Conservation (phyloP, 2,888 invertebrate species). For the Drosophila suboccidentalis region DNA sequence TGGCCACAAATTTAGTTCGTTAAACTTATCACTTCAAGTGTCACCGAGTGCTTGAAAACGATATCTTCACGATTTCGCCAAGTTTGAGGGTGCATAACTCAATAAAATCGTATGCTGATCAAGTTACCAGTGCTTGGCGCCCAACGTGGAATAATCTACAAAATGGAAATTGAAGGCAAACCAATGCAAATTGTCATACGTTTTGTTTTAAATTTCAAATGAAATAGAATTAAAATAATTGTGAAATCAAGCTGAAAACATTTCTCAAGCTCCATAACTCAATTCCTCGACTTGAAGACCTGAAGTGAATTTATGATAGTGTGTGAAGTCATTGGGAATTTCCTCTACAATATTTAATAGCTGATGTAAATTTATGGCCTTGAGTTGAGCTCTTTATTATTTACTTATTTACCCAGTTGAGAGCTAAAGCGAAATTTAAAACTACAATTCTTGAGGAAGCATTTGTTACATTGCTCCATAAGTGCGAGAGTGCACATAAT, state of each 20-base stretch:
- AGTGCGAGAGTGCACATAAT: conserved; percentile 47
- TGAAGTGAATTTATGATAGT: conserved; percentile 16
- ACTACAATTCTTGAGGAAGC: conserved; percentile 22
- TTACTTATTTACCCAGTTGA: conserved; percentile 7
- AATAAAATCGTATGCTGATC: background rate
- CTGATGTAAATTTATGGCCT: conserved; percentile 26
- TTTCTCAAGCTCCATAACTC: conserved; percentile 3
- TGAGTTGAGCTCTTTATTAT: conserved; percentile 25
- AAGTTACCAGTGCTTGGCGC: background rate
- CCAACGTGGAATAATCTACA: background rate
- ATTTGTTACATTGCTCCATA: conserved; percentile 24
- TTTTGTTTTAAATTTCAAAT: background rate
- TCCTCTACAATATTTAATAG: conserved; percentile 9
- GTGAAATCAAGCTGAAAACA: conserved; percentile 1
- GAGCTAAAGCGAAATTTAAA: conserved; percentile 26
- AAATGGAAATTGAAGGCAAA: background rate
- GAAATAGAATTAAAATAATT: background rate
- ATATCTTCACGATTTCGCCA: conserved; percentile 23
- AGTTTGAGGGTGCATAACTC: conserved; percentile 12
- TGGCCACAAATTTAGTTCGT: conserved; percentile 42
- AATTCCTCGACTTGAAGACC: background rate
- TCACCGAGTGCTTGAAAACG: conserved; percentile 5
- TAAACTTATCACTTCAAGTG: conserved; percentile 42
- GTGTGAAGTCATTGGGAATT: conserved; percentile 2
- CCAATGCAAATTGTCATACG: background rate